These are phyloP conservation scores for Tetramorium alpestre DNA, from an alignment of 1,140 invertebrate species.

Conservation along the genomic window DNA sequence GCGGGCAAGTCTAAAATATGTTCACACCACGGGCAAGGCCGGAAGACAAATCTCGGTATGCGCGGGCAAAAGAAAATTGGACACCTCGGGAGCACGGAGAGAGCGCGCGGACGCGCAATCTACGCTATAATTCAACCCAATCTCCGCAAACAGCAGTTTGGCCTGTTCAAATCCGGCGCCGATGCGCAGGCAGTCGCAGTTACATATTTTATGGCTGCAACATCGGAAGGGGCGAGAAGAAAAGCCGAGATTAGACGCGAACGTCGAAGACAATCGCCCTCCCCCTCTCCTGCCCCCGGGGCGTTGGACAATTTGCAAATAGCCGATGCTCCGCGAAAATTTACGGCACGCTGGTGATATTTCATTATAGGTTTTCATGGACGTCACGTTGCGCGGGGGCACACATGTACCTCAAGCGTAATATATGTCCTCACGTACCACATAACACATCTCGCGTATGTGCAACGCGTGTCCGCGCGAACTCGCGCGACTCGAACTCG, in stretches of 20 bases:
- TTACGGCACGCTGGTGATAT: conserved; percentile 42
- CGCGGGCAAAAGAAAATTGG: conserved; percentile 55
- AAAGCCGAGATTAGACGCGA: conserved; percentile 57
- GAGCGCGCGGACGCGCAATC: conserved; percentile 27
- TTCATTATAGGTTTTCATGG: conserved; percentile 62
- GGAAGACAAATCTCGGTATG: conserved; percentile 44
- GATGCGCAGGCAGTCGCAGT: conserved; percentile 41
- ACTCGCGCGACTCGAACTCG: conserved; percentile 62
- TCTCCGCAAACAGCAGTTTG: conserved; percentile 54
- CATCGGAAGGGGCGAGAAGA: neutral
- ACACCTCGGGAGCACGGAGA: conserved; percentile 2
- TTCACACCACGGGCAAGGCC: conserved; percentile 6
- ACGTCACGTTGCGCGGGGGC: conserved; percentile 12
- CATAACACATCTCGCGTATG: conserved; percentile 61
- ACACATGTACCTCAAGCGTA: conserved; percentile 15
- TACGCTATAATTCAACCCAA: conserved; percentile 55
- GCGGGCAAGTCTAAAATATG: conserved; percentile 49
- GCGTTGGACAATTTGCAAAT: conserved; percentile 53
- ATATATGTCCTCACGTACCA: conserved; percentile 72
- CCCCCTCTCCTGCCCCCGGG: no score
- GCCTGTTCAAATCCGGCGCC: conserved; percentile 28
- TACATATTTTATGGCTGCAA: conserved; percentile 41
- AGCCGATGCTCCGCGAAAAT: conserved; percentile 17
- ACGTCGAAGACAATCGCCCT: conserved; percentile 33
- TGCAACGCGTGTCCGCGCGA: conserved; percentile 58